Percentiles rank a stretch among this genome's conserved stretches.
Evolutionary conservation across 2,888 invertebrate species (phyloP).

Genomic region (Drosophila nr. medialis): DNA sequence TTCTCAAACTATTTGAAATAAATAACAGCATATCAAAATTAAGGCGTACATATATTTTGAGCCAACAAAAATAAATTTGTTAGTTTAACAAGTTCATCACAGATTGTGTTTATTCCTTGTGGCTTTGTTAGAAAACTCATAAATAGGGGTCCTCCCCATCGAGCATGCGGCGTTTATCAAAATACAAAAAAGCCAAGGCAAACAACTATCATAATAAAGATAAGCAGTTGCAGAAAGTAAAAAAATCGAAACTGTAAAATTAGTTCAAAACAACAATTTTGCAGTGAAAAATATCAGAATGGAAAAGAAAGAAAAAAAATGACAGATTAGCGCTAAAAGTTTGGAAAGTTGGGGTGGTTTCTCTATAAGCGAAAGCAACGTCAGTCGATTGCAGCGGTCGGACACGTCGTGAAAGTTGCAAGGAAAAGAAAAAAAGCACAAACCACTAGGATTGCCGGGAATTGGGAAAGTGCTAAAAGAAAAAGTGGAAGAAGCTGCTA

Average conservation of each 20-base stretch:
- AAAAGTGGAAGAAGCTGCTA: slow-evolving; percentile 36
- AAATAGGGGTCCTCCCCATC: slow-evolving; percentile 4
- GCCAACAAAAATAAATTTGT: background rate
- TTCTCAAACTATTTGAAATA: background rate
- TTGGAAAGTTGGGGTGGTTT: slow-evolving; percentile 7
- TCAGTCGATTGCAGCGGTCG: slow-evolving; percentile 58
- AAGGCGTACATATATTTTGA: background rate
- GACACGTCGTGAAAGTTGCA: slow-evolving; percentile 63
- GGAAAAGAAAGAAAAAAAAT: slow-evolving; percentile 19
- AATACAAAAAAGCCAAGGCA: slow-evolving; percentile 24
- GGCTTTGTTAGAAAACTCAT: background rate
- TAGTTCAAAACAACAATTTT: slow-evolving; percentile 37
- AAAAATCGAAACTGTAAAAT: slow-evolving; percentile 36
- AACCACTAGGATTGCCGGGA: slow-evolving; percentile 52
- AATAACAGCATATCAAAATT: background rate
- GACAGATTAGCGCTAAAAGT: slow-evolving; percentile 59
- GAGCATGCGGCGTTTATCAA: slow-evolving; percentile 24
- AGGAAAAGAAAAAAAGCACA: background rate
- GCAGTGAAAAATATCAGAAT: slow-evolving; percentile 7
- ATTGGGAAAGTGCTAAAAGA: slow-evolving; percentile 65
- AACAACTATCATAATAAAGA: slow-evolving; percentile 29
- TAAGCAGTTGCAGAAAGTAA: slow-evolving; percentile 33
- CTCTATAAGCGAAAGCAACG: background rate
- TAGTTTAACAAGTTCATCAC: background rate
- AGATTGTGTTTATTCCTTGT: slow-evolving; percentile 1